Base-by-base conservation (phyloP, 1,140 invertebrate genomes). In the Ceratoteleas bidentatus region DNA sequence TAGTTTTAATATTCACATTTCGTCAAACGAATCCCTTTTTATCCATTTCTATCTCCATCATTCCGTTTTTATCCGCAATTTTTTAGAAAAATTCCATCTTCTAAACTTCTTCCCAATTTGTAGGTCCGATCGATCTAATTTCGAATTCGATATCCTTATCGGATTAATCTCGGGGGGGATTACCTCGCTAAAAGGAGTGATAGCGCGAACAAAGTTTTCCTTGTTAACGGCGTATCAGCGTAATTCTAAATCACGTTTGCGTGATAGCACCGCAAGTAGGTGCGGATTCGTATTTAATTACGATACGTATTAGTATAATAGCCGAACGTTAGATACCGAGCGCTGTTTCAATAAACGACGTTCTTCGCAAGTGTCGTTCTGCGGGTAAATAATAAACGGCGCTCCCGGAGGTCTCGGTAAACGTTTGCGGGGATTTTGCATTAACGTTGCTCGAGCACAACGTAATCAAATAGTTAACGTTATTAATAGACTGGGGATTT, bases 231-330 rank as follows among this genome's bases (percentile, higher is more conserved):
- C 6, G n/a, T 43, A 43, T n/a, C 8, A 43, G 9, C 40, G 8
- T 43, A 9, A 43, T 24, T 24, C 24, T 24, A 24, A 24, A 24
- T 24, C 24, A 24, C 24, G 24, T 24, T 24, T 24, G n/a, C 40
- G 40, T 43, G 9, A 43, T 43, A 43, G n/a, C n/a, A 6, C 8
- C n/a, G 40, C 40, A 43, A 43, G n/a, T 43, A 10, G n/a, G 9
- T 43, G n/a, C n/a, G n/a, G n/a, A 47, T 47, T 47, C 45, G 13
- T 6, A 13, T 47, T 47, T 47, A 47, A 47, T 47, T 47, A 47
- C 45, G 45, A 14, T 14, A 13, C 45, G 13, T n/a, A 47, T 47
- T 47, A 47, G 11, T 14, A 14, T 47, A 47, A 47, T 47, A 47
- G 13, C 13, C 45, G 13, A 47, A 47, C 13, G 13, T 47, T 47